Evolutionary conservation across 2,888 invertebrate species (phyloP).

Genomic region (Cotesia congregata): DNA sequence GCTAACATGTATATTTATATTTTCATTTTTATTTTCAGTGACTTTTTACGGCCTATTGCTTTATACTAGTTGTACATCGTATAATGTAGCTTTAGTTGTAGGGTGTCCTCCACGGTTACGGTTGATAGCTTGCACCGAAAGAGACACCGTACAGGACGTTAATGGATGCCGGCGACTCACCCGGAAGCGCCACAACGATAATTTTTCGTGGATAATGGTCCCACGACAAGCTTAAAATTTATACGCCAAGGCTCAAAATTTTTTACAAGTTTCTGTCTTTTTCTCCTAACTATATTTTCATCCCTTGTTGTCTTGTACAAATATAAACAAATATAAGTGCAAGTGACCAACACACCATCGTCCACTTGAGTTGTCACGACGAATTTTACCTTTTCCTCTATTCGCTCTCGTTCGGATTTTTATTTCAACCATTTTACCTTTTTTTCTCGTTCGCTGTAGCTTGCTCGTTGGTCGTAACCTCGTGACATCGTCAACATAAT

Average conservation of each 20-base stretch:
- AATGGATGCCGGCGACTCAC: constrained; percentile 45
- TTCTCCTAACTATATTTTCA: constrained; percentile 17
- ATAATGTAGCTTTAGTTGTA: constrained; percentile 2
- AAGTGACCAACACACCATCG: constrained; percentile 29
- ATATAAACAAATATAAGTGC: constrained; percentile 26
- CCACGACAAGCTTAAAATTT: constrained; percentile 51
- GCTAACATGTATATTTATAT: too few relatives aligned
- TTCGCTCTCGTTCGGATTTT: constrained; percentile 34
- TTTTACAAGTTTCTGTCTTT: background rate
- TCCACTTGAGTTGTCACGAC: constrained; percentile 37
- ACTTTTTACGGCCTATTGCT: background rate
- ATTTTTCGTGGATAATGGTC: constrained; percentile 56
- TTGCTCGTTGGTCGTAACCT: constrained; percentile 28
- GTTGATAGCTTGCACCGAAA: background rate
- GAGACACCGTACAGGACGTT: constrained; percentile 41
- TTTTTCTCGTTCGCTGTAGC: constrained; percentile 11
- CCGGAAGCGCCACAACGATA: constrained; percentile 53
- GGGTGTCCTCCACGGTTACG: constrained; percentile 15
- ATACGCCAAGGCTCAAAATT: constrained; percentile 47
- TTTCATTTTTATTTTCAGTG: background rate
- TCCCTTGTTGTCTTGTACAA: background rate
- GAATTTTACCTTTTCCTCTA: constrained; percentile 40
- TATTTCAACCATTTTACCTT: constrained; percentile 21
- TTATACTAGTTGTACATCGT: constrained; percentile 3
- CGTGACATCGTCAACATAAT: constrained; percentile 40